These are phyloP conservation scores for Hemibagrus wyckioides DNA, from an alignment of 2,113 vertebrate species.

Conservation along the genomic window DNA sequence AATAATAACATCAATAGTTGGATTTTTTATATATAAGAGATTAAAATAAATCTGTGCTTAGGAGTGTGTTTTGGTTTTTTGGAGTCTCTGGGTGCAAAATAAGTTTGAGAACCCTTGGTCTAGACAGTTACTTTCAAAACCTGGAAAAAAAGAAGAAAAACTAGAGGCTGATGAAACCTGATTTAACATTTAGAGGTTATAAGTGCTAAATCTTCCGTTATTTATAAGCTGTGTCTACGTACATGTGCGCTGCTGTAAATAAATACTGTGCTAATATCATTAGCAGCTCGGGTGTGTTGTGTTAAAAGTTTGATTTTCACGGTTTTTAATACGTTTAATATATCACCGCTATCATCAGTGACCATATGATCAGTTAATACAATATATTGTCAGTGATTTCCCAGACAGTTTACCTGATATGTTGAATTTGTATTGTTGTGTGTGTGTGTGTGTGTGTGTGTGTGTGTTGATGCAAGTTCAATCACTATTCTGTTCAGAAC, in stretches of 20 bases:
- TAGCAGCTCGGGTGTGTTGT: background rate
- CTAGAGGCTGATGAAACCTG: background rate
- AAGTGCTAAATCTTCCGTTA: background rate
- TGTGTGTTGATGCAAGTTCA: background rate
- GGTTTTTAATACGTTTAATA: too few relatives aligned
- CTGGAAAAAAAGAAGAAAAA: background rate
- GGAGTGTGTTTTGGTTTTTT: too few relatives aligned
- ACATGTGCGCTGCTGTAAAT: background rate
- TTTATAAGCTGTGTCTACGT: background rate
- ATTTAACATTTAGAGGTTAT: background rate
- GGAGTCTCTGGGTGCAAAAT: too few relatives aligned
- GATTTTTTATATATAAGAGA: too few relatives aligned
- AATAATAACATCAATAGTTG: too few relatives aligned
- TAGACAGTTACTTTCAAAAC: too few relatives aligned
- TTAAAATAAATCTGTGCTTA: too few relatives aligned
- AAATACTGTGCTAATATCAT: background rate
- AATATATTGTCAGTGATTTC: too few relatives aligned
- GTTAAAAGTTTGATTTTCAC: too few relatives aligned
- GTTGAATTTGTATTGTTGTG: background rate
- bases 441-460: background rate
- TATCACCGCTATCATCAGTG: too few relatives aligned
- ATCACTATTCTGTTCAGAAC: background rate
- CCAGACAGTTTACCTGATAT: background rate
- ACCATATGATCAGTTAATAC: background rate
- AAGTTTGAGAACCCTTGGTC: too few relatives aligned